phyloP scores from a whole-genome alignment of 2,113 vertebrate genomes.

The Periophthalmodon schlosseri region DNA sequence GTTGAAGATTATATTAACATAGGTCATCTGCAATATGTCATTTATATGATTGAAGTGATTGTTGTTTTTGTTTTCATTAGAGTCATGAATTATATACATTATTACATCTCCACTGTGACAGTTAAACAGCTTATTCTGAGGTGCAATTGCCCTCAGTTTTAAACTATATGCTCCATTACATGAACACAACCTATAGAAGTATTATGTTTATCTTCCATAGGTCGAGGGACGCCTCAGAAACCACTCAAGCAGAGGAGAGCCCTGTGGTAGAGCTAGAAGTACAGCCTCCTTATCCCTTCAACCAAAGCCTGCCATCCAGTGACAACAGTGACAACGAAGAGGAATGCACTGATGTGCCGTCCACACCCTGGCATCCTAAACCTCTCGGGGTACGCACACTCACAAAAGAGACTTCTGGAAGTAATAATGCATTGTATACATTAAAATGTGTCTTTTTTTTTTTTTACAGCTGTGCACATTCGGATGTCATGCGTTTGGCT shows the following conservation, averaged over 20 bases:
- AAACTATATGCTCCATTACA: too few species aligned
- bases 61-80: too few species aligned
- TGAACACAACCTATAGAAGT: background rate
- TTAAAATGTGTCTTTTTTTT: constrained; percentile 15
- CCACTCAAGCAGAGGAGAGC: constrained; percentile 69
- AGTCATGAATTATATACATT: too few species aligned
- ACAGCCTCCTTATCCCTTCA: constrained; percentile 73
- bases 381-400: constrained; percentile 60
- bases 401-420: background rate
- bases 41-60: too few species aligned
- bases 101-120: too few species aligned
- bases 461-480: constrained; percentile 89
- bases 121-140: too few species aligned
- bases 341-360: constrained; percentile 82
- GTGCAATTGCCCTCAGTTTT: too few species aligned
- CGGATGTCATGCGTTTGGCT: constrained; percentile 88
- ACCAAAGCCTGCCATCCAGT: constrained; percentile 79
- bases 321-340: constrained; percentile 91
- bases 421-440: background rate
- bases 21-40: too few species aligned
- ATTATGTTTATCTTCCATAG: constrained; percentile 67
- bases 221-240: constrained; percentile 73
- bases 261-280: constrained; percentile 60
- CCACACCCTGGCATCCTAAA: constrained; percentile 64
- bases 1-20: too few species aligned